A percentile compares a stretch with the other conserved stretches of the same genome.
phyloP scores from a whole-genome alignment of 2,113 vertebrate species.

The Nematolebias whitei region DNA sequence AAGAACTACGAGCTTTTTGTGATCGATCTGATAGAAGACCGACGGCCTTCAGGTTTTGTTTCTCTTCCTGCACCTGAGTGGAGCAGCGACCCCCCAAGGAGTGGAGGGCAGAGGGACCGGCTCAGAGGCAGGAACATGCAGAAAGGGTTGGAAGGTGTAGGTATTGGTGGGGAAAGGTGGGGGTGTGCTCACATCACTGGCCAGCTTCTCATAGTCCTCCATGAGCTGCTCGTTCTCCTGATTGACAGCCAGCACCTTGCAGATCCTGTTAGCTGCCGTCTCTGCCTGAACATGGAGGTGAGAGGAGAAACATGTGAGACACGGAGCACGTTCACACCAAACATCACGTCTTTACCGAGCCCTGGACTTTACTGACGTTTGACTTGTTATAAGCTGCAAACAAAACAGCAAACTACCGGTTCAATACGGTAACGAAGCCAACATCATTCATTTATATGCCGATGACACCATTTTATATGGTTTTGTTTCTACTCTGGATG shows the following conservation, averaged over 20 bases:
- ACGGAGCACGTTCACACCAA: too few species aligned
- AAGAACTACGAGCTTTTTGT: too few species aligned
- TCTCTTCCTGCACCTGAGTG: not conserved
- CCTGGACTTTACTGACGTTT: too few species aligned
- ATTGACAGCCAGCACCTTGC: constrained; percentile 98
- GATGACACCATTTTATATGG: too few species aligned
- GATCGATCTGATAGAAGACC: too few species aligned
- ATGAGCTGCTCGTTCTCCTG: constrained; percentile 99
- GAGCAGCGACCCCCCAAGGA: constrained; percentile 53
- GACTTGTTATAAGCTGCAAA: too few species aligned
- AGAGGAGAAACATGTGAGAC: constrained; percentile 50
- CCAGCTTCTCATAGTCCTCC: constrained; percentile 99
- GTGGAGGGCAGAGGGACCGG: not conserved
- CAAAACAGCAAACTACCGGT: too few species aligned
- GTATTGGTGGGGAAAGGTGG: constrained; percentile 30
- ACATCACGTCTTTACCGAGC: too few species aligned
- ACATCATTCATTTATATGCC: too few species aligned
- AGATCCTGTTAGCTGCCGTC: constrained; percentile 98
- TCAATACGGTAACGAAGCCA: too few species aligned
- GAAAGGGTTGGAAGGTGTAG: not conserved
- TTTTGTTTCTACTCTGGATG: too few species aligned
- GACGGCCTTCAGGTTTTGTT: too few species aligned
- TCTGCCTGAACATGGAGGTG: constrained; percentile 85
- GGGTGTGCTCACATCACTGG: constrained; percentile 92
- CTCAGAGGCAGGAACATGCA: not conserved